Evolutionary conservation across 2,113 vertebrate genomes (phyloP).

Genomic region (Nycticorax nycticorax): DNA sequence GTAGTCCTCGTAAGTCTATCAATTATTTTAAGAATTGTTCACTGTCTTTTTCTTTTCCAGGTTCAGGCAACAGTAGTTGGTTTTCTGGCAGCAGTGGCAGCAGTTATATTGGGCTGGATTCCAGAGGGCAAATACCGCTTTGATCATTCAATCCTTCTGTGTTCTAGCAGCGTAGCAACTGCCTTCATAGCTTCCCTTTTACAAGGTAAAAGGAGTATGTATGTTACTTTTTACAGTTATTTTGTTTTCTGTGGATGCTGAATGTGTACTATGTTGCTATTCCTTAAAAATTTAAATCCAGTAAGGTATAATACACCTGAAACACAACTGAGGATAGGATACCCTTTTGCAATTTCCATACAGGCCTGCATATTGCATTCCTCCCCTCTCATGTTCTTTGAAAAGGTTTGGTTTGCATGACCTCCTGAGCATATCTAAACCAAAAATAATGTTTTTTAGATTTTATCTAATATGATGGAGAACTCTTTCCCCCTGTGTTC

Average conservation of each 20-base stretch:
- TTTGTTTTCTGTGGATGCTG: not conserved
- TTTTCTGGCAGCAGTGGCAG: slow-evolving; percentile 93
- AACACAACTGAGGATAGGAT: not conserved
- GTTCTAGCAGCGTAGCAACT: slow-evolving; percentile 94
- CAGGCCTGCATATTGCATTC: not conserved
- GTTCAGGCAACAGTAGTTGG: slow-evolving; percentile 96
- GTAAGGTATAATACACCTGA: not conserved
- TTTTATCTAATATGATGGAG: not conserved
- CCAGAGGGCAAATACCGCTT: slow-evolving; percentile 93
- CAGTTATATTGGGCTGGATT: slow-evolving; percentile 92
- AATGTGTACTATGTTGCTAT: not conserved
- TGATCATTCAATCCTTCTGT: slow-evolving; percentile 88
- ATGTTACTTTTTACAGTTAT: not conserved
- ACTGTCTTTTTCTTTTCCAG: slow-evolving; percentile 64
- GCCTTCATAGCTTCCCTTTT: slow-evolving; percentile 95
- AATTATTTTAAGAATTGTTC: not conserved
- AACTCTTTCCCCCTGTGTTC: not conserved
- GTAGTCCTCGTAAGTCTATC: not conserved
- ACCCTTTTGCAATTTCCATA: not conserved
- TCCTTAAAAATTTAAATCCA: not conserved
- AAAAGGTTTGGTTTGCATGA: not conserved
- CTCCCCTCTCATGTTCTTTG: not conserved
- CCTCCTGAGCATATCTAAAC: not conserved
- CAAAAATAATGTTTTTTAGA: not conserved
- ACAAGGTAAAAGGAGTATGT: slow-evolving; percentile 78